Conservation (phyloP, 30 jellyfish, hydroid and myxozoan genomes). For the Catostylus mosaicus region DNA sequence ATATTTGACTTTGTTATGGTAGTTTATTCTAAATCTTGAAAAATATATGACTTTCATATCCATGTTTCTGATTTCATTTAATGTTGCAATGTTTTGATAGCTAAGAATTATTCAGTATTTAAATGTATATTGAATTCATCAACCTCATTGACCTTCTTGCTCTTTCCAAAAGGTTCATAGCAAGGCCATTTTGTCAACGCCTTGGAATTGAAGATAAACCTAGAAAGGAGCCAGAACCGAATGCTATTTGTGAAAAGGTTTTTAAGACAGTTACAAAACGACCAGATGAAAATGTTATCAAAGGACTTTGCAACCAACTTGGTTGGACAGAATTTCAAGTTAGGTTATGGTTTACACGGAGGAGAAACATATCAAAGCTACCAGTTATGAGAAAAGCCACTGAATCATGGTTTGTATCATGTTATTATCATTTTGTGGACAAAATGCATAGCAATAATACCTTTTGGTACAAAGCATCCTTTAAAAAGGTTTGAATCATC, state of each 20-base stretch:
- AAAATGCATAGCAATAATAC: no score
- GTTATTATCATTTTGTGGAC: no score
- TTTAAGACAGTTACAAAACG: constrained; percentile 61
- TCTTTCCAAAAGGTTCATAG: constrained; percentile 69
- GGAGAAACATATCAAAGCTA: constrained; percentile 73
- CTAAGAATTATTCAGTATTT: no score
- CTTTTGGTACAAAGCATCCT: no score
- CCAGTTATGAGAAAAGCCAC: constrained; percentile 94
- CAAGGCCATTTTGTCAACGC: constrained; percentile 73
- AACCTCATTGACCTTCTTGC: no score
- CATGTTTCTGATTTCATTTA: no score
- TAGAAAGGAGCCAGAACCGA: constrained; percentile 71
- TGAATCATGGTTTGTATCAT: constrained; percentile 85
- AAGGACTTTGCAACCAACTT: constrained; percentile 83
- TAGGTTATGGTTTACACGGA: constrained; percentile 80
- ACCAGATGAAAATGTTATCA: constrained; percentile 68
- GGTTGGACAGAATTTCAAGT: constrained; percentile 89
- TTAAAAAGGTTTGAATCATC: no score
- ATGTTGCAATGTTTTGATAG: no score
- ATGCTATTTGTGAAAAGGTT: constrained; percentile 88
- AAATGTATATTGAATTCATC: no score
- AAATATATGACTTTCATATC: no score
- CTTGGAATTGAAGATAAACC: constrained; percentile 80
- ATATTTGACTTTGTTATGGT: no score
- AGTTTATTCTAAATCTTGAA: no score